These are phyloP conservation scores for Tribolium castaneum DNA, from an alignment of 1,140 invertebrate genomes.

Conservation along the genomic window DNA sequence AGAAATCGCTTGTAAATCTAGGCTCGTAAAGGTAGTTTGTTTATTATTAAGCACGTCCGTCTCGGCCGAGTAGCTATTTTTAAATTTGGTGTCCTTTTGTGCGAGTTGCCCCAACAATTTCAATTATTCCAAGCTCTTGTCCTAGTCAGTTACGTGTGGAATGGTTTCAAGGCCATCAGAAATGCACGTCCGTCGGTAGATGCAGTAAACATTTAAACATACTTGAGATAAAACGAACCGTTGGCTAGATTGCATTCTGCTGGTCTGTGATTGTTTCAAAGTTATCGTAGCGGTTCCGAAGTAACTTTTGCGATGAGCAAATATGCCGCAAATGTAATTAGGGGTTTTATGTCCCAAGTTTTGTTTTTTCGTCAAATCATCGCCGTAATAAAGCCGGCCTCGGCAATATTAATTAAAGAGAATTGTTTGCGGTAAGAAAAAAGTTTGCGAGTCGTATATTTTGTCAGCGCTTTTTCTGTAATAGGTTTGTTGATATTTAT, in stretches of 20 bases:
- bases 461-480: slow-evolving; percentile 28
- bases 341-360: background rate
- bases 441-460: slow-evolving; percentile 36
- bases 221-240: background rate
- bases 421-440: slow-evolving; percentile 33
- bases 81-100: background rate
- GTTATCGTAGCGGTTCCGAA: background rate
- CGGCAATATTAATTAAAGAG: slow-evolving; percentile 25
- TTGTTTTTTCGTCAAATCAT: slow-evolving; percentile 10
- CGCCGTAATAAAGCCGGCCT: background rate
- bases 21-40: background rate
- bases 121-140: background rate
- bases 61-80: background rate
- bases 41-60: background rate
- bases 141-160: background rate
- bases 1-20: too few relatives aligned
- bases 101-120: background rate
- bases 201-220: background rate
- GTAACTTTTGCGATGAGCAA: background rate
- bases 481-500: slow-evolving; percentile 44
- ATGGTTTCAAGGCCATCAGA: background rate
- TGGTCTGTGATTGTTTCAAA: background rate
- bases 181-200: background rate
- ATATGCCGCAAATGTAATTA: too few relatives aligned
- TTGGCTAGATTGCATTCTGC: background rate